Evolutionary conservation across 1,140 invertebrate species (phyloP).

Genomic region (Hyles vespertilio): DNA sequence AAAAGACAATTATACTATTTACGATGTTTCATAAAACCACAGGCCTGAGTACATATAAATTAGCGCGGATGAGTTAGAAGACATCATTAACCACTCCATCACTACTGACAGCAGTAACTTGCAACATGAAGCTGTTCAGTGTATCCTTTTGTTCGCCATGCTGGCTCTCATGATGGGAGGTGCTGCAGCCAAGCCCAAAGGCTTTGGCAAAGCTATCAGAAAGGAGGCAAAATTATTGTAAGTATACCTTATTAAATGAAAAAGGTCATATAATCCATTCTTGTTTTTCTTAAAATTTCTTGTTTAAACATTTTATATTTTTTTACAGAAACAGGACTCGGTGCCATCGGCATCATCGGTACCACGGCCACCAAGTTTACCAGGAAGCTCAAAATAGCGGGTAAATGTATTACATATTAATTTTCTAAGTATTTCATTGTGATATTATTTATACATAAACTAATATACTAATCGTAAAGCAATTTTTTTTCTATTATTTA

Average conservation of each 20-base stretch:
- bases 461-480: too few species aligned
- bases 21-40: too few species aligned
- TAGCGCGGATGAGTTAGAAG: too few species aligned
- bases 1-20: too few species aligned
- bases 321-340: conserved; percentile 14
- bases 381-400: conserved; percentile 3
- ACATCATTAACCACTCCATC: too few species aligned
- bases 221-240: conserved; percentile 24
- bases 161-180: conserved; percentile 13
- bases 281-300: neutral
- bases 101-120: too few species aligned
- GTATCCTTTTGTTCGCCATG: conserved; percentile 9
- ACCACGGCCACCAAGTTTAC: conserved; percentile 12
- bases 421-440: too few species aligned
- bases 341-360: conserved; percentile 7
- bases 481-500: too few species aligned
- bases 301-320: conserved; percentile 2
- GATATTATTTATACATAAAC: too few species aligned
- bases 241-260: conserved; percentile 3
- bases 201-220: conserved; percentile 15
- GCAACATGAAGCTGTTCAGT: conserved; percentile 15
- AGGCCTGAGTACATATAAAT: too few species aligned
- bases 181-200: conserved; percentile 6
- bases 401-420: neutral
- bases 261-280: neutral